phyloP scores from a whole-genome alignment of 2,888 invertebrate species.

The Gastrophysa polygoni region DNA sequence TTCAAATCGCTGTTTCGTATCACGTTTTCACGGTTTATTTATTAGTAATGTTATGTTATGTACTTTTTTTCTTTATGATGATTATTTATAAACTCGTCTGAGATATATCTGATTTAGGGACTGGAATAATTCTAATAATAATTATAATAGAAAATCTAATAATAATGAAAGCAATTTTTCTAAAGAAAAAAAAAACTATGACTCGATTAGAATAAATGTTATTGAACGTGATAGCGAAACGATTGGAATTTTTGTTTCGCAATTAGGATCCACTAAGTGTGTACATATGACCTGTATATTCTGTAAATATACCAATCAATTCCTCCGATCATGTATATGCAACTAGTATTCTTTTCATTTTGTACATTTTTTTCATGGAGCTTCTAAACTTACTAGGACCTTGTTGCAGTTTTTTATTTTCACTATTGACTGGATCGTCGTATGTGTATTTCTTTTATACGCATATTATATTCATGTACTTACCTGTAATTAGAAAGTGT shows the following conservation, averaged over 20 bases:
- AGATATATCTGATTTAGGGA: neutral
- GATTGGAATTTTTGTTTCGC: conserved; percentile 36
- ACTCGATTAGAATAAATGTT: conserved; percentile 31
- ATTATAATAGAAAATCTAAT: neutral
- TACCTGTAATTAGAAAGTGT: conserved; percentile 52
- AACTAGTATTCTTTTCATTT: conserved; percentile 48
- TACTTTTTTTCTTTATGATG: neutral
- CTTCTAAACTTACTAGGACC: conserved; percentile 38
- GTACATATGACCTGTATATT: conserved; percentile 35
- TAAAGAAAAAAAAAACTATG: conserved; percentile 13
- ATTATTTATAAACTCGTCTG: neutral
- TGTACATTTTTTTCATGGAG: conserved; percentile 38
- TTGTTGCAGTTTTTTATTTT: conserved; percentile 43
- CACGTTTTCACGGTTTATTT: too few relatives aligned
- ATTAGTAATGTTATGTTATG: neutral
- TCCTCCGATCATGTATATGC: conserved; percentile 29
- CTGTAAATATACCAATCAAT: conserved; percentile 34
- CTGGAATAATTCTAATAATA: conserved; percentile 8
- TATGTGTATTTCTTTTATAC: conserved; percentile 50
- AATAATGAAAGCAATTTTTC: conserved; percentile 35
- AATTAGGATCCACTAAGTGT: conserved; percentile 23
- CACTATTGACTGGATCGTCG: conserved; percentile 32
- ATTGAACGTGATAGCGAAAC: conserved; percentile 50
- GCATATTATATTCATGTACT: conserved; percentile 57
- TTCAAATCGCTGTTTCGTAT: too few relatives aligned